Evolutionary conservation across 2,888 invertebrate genomes (phyloP).

Genomic region (Eupithecia subfuscata): DNA sequence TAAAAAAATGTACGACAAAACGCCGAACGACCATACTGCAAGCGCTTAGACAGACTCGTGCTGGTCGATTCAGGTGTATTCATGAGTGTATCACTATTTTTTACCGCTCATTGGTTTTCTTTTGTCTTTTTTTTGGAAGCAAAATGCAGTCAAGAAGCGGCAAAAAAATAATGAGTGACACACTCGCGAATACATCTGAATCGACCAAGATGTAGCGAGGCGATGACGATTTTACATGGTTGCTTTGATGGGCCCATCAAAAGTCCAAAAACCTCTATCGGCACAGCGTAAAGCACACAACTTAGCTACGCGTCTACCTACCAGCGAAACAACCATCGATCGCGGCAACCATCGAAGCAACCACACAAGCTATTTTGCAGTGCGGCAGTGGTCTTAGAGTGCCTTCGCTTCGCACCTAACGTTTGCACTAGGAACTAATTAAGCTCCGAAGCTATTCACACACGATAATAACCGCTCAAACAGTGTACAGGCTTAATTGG

Average conservation of each 20-base stretch:
- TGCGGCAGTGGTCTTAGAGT: background rate
- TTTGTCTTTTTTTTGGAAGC: background rate
- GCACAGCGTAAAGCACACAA: background rate
- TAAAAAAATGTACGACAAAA: background rate
- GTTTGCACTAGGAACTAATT: conserved; percentile 17
- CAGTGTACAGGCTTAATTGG: conserved; percentile 20
- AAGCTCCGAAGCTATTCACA: conserved; percentile 21
- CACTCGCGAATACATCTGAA: background rate
- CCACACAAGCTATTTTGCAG: background rate
- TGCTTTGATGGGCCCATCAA: too few relatives aligned
- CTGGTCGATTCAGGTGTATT: background rate
- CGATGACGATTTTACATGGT: too few relatives aligned
- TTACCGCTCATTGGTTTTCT: too few relatives aligned
- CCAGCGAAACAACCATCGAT: too few relatives aligned
- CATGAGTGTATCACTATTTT: background rate
- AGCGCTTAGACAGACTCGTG: background rate
- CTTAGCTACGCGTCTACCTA: background rate
- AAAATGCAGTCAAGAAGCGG: background rate
- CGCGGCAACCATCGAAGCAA: background rate
- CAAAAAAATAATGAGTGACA: background rate
- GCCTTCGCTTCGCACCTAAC: conserved; percentile 1
- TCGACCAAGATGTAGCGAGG: background rate
- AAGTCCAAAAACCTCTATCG: background rate
- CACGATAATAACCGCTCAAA: conserved; percentile 22
- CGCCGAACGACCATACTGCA: background rate